These are phyloP conservation scores for Pseudopipra pipra DNA, from an alignment of 2,113 vertebrate genomes.

Conservation along the genomic window DNA sequence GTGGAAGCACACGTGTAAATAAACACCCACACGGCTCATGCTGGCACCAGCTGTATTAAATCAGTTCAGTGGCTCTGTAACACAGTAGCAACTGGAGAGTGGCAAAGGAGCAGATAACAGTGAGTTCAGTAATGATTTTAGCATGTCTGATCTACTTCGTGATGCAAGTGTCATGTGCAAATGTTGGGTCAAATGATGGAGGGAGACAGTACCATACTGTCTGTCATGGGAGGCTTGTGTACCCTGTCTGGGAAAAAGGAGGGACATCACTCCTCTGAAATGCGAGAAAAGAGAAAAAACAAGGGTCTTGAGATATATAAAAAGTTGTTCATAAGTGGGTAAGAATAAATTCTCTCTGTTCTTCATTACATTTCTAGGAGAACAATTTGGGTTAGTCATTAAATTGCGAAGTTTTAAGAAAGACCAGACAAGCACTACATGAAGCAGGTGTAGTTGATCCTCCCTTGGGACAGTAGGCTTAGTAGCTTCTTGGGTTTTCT, in stretches of 20 bases:
- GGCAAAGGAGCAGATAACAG: neutral
- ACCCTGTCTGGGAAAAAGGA: neutral
- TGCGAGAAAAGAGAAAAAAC: neutral
- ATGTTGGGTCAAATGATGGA: neutral
- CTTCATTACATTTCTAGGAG: neutral
- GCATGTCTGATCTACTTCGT: neutral
- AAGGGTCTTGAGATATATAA: neutral
- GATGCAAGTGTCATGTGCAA: neutral
- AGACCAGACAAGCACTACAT: neutral
- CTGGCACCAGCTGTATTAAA: neutral
- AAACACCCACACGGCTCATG: neutral
- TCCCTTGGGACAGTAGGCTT: neutral
- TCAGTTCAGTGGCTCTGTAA: neutral
- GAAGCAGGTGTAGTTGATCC: neutral
- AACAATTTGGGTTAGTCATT: neutral
- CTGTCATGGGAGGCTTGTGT: neutral
- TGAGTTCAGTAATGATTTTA: neutral
- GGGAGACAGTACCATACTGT: neutral
- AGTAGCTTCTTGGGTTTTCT: neutral
- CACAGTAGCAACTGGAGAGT: neutral
- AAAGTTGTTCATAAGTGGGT: neutral
- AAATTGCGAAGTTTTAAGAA: neutral
- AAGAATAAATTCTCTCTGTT: neutral
- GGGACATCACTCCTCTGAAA: neutral
- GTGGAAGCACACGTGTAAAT: neutral